Evolutionary conservation across 1,140 invertebrate species (phyloP).

Genomic region (Drosophila suzukii): DNA sequence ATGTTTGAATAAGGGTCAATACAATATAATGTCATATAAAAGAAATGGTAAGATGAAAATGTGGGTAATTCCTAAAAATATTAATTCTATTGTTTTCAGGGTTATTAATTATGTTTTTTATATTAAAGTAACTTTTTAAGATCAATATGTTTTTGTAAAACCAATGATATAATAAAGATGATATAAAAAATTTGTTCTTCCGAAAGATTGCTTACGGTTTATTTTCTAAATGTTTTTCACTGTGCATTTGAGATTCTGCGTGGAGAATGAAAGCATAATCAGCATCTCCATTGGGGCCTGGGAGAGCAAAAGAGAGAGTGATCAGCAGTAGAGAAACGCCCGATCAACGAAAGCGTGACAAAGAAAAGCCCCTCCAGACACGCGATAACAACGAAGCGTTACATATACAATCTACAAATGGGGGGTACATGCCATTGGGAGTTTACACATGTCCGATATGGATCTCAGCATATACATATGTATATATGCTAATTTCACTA

Average conservation of each 20-base stretch:
- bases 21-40: too few relatives aligned
- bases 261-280: slow-evolving; percentile 21
- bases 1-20: too few relatives aligned
- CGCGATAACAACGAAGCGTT: slow-evolving; percentile 10
- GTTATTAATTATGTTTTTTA: too few relatives aligned
- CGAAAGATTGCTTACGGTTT: too few relatives aligned
- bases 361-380: slow-evolving; percentile 30
- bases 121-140: too few relatives aligned
- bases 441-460: slow-evolving; percentile 29
- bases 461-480: slow-evolving; percentile 8
- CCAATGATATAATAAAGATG: too few relatives aligned
- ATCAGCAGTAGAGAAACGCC: background rate
- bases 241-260: background rate
- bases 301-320: slow-evolving; percentile 18
- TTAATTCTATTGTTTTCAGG: too few relatives aligned
- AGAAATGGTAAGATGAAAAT: too few relatives aligned
- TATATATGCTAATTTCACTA: slow-evolving; percentile 30
- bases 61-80: too few relatives aligned
- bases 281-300: slow-evolving; percentile 21
- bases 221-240: background rate
- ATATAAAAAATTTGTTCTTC: too few relatives aligned
- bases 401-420: slow-evolving; percentile 9
- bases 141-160: too few relatives aligned
- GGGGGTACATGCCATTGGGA: background rate
- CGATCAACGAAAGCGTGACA: slow-evolving; percentile 33